These are phyloP conservation scores for Gastrophysa polygoni DNA, from an alignment of 2,888 invertebrate species.

Conservation along the genomic window DNA sequence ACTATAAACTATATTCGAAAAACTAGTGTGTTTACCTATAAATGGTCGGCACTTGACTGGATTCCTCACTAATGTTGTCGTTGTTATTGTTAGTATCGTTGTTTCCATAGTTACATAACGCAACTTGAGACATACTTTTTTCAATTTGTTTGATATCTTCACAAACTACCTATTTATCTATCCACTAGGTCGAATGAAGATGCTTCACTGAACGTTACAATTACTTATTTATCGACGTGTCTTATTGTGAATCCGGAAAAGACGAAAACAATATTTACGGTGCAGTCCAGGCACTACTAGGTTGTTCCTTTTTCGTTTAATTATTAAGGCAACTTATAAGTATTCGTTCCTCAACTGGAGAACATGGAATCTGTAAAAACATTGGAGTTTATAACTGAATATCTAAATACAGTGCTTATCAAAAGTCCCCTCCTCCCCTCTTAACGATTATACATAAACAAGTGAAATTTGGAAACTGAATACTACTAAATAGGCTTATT, in stretches of 20 bases:
- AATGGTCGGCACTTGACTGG: conserved; percentile 84
- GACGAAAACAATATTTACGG: conserved; percentile 8
- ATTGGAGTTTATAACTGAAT: background rate
- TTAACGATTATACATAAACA: too few species aligned
- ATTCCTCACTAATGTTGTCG: conserved; percentile 86
- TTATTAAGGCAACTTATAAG: conserved; percentile 39
- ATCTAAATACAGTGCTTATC: too few species aligned
- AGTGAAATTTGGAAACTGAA: too few species aligned
- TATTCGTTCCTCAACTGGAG: conserved; percentile 23
- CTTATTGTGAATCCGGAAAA: conserved; percentile 17
- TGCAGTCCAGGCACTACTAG: conserved; percentile 46
- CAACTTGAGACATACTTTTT: conserved; percentile 72
- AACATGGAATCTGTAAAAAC: conserved; percentile 30
- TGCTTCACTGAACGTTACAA: conserved; percentile 24
- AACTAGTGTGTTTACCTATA: conserved; percentile 71
- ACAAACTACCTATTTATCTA: background rate
- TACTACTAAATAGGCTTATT: too few species aligned
- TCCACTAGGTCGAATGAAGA: conserved; percentile 13
- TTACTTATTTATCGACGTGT: conserved; percentile 28
- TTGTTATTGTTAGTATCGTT: conserved; percentile 72
- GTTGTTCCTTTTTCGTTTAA: conserved; percentile 35
- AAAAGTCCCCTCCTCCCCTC: too few species aligned
- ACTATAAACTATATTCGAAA: conserved; percentile 8
- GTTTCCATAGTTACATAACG: conserved; percentile 67
- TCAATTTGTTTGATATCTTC: conserved; percentile 12